Evolutionary conservation across 92 coral and sea anemone genomes (phyloP).

Genomic region (Nematostella vectensis): DNA sequence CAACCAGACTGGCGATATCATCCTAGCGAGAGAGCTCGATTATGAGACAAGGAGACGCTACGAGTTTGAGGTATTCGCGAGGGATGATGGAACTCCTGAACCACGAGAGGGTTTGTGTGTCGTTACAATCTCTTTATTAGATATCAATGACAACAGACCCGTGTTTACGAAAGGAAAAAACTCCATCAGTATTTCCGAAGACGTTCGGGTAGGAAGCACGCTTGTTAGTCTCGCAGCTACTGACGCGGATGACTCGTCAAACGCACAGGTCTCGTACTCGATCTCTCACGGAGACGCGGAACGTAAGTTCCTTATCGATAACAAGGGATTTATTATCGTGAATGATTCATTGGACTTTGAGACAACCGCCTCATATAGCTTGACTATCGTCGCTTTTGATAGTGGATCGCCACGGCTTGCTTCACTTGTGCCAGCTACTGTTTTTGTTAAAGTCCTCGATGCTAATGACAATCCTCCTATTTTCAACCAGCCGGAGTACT

Average conservation of each 20-base stretch:
- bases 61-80: conserved; percentile 39
- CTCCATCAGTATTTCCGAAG: conserved; percentile 9
- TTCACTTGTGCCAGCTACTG: conserved; percentile 8
- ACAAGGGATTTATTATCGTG: conserved; percentile 18
- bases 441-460: conserved; percentile 10
- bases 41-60: conserved; percentile 30
- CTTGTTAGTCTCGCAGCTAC: background rate
- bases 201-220: conserved; percentile 1
- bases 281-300: conserved; percentile 27
- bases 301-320: conserved; percentile 22
- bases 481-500: conserved; percentile 15
- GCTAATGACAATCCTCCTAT: conserved; percentile 22
- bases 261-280: conserved; percentile 23
- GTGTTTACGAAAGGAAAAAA: conserved; percentile 14
- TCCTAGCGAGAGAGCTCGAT: conserved; percentile 23
- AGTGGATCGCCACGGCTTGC: conserved; percentile 23
- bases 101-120: conserved; percentile 19
- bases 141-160: conserved; percentile 43
- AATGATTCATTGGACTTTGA: conserved; percentile 20
- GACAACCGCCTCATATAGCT: conserved; percentile 5
- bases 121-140: conserved; percentile 28
- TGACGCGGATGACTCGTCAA: conserved; percentile 12
- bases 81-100: conserved; percentile 30
- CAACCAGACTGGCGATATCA: conserved; percentile 20
- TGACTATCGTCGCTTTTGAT: conserved; percentile 26